Evolutionary conservation across 2,113 vertebrate species (phyloP), one percentile per base, ranked within the genome.

Genomic region (Apaloderma vittatum): DNA sequence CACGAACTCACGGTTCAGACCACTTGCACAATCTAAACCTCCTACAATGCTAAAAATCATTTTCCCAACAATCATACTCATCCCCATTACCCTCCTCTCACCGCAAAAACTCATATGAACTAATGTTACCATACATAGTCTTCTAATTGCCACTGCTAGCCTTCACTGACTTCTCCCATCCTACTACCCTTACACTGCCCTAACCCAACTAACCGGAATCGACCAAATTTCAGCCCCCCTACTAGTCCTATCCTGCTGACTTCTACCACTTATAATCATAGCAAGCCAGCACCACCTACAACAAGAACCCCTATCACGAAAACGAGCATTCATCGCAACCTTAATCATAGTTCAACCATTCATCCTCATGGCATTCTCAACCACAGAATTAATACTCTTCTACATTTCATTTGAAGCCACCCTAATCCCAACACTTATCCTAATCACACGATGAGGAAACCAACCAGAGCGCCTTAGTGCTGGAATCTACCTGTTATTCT

Each of bases 221-320:
- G 36, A 77, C 3, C 73, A 77, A 61, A 52, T 15, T 7, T 87
- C 63, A 0, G 11, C 73, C 0, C 84, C 55, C 0, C 3, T 87
- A 1, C 0, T 86, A 1, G 5, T 13, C 0, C 6, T 86, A 0
- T 30, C 52, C 0, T 81, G 36, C 14, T 81, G 76, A 12, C 4
- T 89, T 0, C 26, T 58, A 0, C 45, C 58, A 0, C 45, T 81
- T 0, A 74, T 74, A 5, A 5, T 81, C 0, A 0, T 82, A 4
- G 87, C 78, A 2, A 75, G 37, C 4, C 70, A 90, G n/a, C 16
- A 24, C 0, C 76, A 88, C 3, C 3, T 73, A 0, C 11, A 81
- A 5, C 13, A 49, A 0, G 54, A 82, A 2, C 68, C 86, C 0
- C 0, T 0, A 0, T 0, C 0, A 0, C 29, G 36, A 0, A 88